Evolutionary conservation across 2,113 vertebrate species (phyloP).

Genomic region (Climacteris rufus): DNA sequence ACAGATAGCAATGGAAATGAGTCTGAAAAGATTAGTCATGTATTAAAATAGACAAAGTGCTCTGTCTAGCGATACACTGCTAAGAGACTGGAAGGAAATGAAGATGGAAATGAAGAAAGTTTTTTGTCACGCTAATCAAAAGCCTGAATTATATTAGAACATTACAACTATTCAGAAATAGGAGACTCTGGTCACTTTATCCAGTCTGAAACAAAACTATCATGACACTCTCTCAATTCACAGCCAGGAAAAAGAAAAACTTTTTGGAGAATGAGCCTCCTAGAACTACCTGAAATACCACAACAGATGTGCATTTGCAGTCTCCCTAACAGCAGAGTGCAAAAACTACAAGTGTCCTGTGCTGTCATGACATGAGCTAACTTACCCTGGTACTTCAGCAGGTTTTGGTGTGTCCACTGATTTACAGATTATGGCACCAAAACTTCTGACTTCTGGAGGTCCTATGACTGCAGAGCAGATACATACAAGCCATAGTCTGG

Average conservation of each 20-base stretch:
- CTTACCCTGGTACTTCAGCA: background rate
- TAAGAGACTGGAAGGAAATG: constrained; percentile 36
- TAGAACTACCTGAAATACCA: background rate
- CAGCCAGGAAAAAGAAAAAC: background rate
- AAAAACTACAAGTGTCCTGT: background rate
- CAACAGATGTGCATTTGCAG: background rate
- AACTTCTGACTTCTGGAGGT: background rate
- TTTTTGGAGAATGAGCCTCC: background rate
- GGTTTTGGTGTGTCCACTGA: background rate
- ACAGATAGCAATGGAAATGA: constrained; percentile 37
- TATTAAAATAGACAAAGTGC: constrained; percentile 43
- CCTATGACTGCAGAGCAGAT: background rate
- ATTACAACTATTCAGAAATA: background rate
- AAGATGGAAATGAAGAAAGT: constrained; percentile 37
- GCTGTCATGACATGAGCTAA: background rate
- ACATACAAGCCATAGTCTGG: background rate
- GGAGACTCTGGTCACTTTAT: background rate
- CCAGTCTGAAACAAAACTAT: background rate
- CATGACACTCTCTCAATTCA: background rate
- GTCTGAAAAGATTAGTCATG: constrained; percentile 43
- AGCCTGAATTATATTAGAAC: background rate
- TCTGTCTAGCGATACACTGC: background rate
- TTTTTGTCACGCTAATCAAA: constrained; percentile 4
- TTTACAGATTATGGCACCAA: background rate
- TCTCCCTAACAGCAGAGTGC: background rate